Base-by-base conservation (phyloP, 2,113 vertebrate species). In the Silurus glanis region DNA sequence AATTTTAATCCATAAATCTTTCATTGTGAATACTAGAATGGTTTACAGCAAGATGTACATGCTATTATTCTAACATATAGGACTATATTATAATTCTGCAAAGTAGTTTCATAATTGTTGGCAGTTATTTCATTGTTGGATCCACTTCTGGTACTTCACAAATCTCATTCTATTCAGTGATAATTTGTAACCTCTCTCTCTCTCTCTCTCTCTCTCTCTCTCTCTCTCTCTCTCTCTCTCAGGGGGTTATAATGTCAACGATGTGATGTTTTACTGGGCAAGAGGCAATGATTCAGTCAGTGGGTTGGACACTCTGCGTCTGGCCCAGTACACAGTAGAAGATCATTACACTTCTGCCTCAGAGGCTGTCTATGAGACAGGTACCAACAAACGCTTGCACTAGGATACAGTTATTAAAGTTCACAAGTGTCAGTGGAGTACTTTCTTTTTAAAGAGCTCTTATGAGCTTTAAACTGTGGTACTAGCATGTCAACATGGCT, bases 221-320 rank as follows among this genome's bases (percentile, higher is more conserved):
- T 87, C 37, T 64, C 5, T 82, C 19, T 82, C 21, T 75, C 51
- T 53, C 19, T 76, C 53, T 55, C n/a, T 0, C 89, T 61, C 78
- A 97, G 97, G 97, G 97, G 96, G 96, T 78, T 97, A 97, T 91
- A 97, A 97, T 87, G 92, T 96, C 89, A 97, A 97, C 76, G 96
- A 97, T 89, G 96, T 97, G 71, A 96, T 93, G 93, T 97, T 97
- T 91, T 97, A 97, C 93, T 97, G 97, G 97, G 97, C 96, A 5
- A 94, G 96, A 92, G 97, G 97, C 85, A 97, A 97, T 58, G 96
- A 97, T 85, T 97, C 97, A 0, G 97, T 97, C 88, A 95, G 95
- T 82, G 97, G 97, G 0, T 89, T 97, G 87, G 96, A 97, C 86
- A 95, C 93, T 0, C 95, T 97, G 10, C 95, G 91, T 9, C 92